These are phyloP conservation scores for Andrena fulva DNA, from an alignment of 2,888 invertebrate genomes.

Conservation along the genomic window DNA sequence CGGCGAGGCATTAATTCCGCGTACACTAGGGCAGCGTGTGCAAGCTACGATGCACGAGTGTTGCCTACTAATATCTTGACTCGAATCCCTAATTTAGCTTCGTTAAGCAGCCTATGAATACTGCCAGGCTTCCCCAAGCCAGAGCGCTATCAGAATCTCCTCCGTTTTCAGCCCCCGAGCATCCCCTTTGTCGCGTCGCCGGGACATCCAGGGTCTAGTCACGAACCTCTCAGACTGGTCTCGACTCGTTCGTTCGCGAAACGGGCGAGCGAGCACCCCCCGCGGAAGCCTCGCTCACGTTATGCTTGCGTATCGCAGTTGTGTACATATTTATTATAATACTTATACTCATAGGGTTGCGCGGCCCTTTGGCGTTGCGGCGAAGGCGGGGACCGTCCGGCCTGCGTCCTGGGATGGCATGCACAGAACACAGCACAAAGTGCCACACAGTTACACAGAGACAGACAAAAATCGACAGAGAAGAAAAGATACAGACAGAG, in stretches of 20 bases:
- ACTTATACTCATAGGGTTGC: slow-evolving; percentile 85
- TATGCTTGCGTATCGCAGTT: slow-evolving; percentile 36
- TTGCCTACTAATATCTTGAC: background rate
- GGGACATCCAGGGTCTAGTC: slow-evolving; percentile 33
- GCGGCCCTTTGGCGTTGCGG: slow-evolving; percentile 84
- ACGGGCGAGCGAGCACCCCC: slow-evolving; percentile 10
- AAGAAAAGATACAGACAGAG: slow-evolving; percentile 54
- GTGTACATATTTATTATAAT: slow-evolving; percentile 69
- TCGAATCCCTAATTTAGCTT: slow-evolving; percentile 10
- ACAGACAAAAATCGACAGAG: slow-evolving; percentile 76
- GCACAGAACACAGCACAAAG: slow-evolving; percentile 85
- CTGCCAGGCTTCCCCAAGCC: background rate
- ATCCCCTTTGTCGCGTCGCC: background rate
- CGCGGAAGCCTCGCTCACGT: slow-evolving; percentile 21
- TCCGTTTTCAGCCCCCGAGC: slow-evolving; percentile 5
- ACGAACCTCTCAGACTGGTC: slow-evolving; percentile 14
- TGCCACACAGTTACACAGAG: slow-evolving; percentile 84
- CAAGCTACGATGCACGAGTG: background rate
- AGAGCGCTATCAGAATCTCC: background rate
- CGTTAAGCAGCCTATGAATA: background rate
- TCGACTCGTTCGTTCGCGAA: slow-evolving; percentile 31
- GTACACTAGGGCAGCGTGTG: slow-evolving; percentile 7
- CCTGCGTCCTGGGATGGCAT: slow-evolving; percentile 84
- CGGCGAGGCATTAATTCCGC: slow-evolving; percentile 10
- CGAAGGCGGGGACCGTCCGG: slow-evolving; percentile 85